Percentiles rank a stretch among this genome's conserved stretches.
These are phyloP conservation scores for Clinocottus analis DNA, from an alignment of 2,113 vertebrate species.

Conservation along the genomic window DNA sequence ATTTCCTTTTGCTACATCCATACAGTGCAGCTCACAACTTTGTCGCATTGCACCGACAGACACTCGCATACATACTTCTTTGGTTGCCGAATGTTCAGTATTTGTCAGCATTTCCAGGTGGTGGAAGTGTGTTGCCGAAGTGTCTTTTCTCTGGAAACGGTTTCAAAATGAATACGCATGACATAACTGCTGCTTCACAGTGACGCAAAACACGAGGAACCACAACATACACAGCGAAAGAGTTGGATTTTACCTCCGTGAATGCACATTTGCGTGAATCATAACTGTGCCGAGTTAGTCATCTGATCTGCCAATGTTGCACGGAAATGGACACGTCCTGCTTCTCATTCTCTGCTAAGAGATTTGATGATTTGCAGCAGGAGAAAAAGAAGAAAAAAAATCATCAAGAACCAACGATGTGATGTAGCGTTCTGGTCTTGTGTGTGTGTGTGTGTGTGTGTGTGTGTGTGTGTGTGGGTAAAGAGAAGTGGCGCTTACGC, in stretches of 20 bases:
- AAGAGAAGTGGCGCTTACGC: conserved; percentile 27
- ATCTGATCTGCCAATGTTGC: background rate
- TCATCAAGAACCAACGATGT: conserved; percentile 19
- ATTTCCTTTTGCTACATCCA: conserved; percentile 26
- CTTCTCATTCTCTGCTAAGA: background rate
- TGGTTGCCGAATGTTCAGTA: background rate
- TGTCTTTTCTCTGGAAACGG: conserved; percentile 35
- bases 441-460: conserved; percentile 50
- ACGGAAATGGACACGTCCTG: background rate
- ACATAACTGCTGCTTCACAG: conserved; percentile 17
- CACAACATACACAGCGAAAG: conserved; percentile 20
- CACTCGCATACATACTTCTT: background rate
- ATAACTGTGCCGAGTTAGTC: background rate
- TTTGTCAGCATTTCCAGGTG: conserved; percentile 30
- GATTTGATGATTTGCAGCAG: background rate
- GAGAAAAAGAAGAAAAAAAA: background rate
- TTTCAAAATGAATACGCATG: conserved; percentile 13
- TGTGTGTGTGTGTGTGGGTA: conserved; percentile 49
- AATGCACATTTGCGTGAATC: background rate
- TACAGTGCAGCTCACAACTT: conserved; percentile 3
- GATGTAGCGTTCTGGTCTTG: background rate
- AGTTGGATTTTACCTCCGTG: background rate
- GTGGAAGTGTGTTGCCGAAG: no score
- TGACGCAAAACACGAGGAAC: conserved; percentile 39
- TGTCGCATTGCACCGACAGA: conserved; percentile 2